A percentile compares a stretch with the other conserved stretches of the same genome.
Evolutionary conservation across 2,113 vertebrate genomes (phyloP).

Genomic region (Charina bottae): DNA sequence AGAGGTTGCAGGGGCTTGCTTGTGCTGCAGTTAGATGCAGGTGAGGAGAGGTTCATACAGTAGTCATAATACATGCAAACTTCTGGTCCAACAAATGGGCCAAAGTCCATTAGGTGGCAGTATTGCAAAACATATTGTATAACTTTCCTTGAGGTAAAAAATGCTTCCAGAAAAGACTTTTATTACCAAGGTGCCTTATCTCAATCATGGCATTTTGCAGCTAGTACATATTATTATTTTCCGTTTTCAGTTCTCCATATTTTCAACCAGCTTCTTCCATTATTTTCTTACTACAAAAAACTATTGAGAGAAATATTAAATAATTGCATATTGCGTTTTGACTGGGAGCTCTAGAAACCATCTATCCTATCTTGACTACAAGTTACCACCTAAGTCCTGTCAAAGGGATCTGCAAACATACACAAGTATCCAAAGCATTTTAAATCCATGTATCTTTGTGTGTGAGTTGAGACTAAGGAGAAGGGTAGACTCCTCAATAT

Average conservation of each 20-base stretch:
- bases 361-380: too few species aligned
- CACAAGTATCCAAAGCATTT: too few species aligned
- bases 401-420: neutral
- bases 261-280: neutral
- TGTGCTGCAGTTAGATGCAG: too few species aligned
- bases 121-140: neutral
- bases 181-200: neutral
- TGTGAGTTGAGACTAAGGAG: too few species aligned
- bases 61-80: neutral
- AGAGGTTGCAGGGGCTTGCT: too few species aligned
- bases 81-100: neutral
- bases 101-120: constrained; percentile 16
- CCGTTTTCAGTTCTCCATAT: neutral
- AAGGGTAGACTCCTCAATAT: too few species aligned
- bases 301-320: neutral
- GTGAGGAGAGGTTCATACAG: neutral
- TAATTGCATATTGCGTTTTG: too few species aligned
- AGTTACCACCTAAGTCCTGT: too few species aligned
- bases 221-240: neutral
- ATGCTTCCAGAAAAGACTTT: neutral
- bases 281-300: neutral
- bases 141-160: neutral
- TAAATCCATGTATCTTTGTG: too few species aligned
- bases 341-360: too few species aligned
- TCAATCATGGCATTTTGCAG: neutral